phyloP scores from a whole-genome alignment of 1,140 invertebrate genomes.

The Zelostemma sp. region DNA sequence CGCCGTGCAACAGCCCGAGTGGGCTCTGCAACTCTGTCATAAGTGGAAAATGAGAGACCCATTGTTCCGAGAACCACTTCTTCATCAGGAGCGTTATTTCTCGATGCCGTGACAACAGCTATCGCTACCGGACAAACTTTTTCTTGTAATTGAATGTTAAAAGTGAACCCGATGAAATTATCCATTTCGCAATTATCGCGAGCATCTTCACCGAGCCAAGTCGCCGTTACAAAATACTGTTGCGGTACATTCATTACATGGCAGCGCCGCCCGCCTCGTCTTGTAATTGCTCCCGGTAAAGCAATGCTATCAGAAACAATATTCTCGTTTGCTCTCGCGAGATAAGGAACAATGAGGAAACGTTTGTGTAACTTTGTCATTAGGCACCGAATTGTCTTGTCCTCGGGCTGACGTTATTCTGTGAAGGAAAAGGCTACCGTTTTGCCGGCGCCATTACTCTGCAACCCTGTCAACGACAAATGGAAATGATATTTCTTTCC shows the following conservation, averaged over 20 bases:
- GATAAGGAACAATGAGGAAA: conserved; percentile 36
- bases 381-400: conserved; percentile 31
- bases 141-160: background rate
- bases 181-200: conserved; percentile 46
- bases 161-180: background rate
- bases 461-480: conserved; percentile 30
- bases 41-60: conserved; percentile 64
- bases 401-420: conserved; percentile 5
- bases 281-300: background rate
- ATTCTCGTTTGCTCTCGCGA: conserved; percentile 18
- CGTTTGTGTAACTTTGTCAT: conserved; percentile 9
- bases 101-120: conserved; percentile 23
- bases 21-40: conserved; percentile 46
- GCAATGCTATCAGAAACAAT: conserved; percentile 10
- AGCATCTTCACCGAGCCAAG: conserved; percentile 31
- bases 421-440: conserved; percentile 29
- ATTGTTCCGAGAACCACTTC: conserved; percentile 55
- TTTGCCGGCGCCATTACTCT: conserved; percentile 33
- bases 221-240: background rate
- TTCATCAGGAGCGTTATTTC: conserved; percentile 20
- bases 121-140: no score
- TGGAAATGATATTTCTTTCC: conserved; percentile 46
- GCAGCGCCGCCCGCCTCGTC: background rate
- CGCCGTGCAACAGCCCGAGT: background rate
- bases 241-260: background rate